phyloP scores from a whole-genome alignment of 2,113 vertebrate genomes.

The Gallinago media region DNA sequence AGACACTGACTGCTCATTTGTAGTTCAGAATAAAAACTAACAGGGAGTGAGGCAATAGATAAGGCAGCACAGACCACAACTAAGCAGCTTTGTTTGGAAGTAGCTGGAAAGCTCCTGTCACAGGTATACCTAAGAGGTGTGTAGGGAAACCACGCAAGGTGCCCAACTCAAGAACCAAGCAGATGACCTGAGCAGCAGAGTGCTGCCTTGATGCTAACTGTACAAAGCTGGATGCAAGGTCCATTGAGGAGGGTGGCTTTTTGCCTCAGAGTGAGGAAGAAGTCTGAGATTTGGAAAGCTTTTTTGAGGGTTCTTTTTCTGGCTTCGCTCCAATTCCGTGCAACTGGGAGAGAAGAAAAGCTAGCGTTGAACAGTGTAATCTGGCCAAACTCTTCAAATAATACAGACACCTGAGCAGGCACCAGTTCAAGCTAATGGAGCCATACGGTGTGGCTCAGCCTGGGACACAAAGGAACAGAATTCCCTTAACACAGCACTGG shows the following conservation, averaged over 20 bases:
- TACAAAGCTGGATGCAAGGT: not conserved
- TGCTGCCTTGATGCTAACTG: not conserved
- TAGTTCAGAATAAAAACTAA: not conserved
- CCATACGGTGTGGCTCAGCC: not conserved
- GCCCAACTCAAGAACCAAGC: not conserved
- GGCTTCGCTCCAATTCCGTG: not conserved
- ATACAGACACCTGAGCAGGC: not conserved
- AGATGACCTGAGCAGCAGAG: not conserved
- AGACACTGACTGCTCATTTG: not conserved
- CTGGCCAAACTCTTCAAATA: not conserved
- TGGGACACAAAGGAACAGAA: not conserved
- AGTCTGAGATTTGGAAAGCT: not conserved
- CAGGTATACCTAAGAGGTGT: not conserved
- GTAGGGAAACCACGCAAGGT: not conserved
- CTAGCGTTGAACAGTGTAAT: not conserved
- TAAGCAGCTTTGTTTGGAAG: not conserved
- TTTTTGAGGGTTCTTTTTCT: not conserved
- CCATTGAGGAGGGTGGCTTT: not conserved
- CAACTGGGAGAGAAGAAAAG: not conserved
- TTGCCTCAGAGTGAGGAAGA: not conserved
- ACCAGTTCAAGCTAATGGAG: not conserved
- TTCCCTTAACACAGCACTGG: not conserved
- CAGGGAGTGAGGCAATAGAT: not conserved
- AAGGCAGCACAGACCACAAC: not conserved
- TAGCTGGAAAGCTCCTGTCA: not conserved